Evolutionary conservation across 2,113 vertebrate genomes (phyloP).

Genomic region (Axis porcinus): DNA sequence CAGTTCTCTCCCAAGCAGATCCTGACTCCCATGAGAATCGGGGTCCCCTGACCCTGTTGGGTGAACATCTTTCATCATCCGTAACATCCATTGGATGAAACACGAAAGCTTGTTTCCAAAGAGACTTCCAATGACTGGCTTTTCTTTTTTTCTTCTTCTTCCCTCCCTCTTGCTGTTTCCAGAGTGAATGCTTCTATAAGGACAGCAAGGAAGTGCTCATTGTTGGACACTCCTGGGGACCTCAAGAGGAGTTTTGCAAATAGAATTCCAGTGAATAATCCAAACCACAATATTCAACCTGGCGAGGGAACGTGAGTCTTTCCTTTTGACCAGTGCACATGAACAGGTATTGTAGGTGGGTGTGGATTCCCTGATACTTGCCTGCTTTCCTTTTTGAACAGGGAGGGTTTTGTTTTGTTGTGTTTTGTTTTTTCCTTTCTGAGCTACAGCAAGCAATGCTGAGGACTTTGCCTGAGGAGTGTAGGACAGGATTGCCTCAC

Average conservation of each 20-base stretch:
- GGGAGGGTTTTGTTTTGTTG: neutral
- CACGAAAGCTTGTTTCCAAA: neutral
- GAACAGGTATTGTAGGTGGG: accelerated
- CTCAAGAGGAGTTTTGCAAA: neutral
- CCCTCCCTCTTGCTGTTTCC: neutral
- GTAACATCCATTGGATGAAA: neutral
- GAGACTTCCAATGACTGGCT: no score
- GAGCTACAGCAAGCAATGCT: accelerated
- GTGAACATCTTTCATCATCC: neutral
- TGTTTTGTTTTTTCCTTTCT: no score
- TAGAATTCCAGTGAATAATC: no score
- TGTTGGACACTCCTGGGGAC: accelerated
- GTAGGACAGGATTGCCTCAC: accelerated
- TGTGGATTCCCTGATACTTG: no score
- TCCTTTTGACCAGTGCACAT: accelerated
- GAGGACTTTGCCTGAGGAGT: neutral
- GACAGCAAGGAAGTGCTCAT: accelerated
- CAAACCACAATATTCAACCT: accelerated
- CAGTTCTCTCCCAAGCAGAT: accelerated
- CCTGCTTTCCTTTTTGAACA: neutral
- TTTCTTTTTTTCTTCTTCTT: no score
- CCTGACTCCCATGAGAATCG: neutral
- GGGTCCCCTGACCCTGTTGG: neutral
- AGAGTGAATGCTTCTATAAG: neutral
- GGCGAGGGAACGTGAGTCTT: neutral